Evolutionary conservation across 1,140 invertebrate species (phyloP).

Genomic region (Lineus longissimus): DNA sequence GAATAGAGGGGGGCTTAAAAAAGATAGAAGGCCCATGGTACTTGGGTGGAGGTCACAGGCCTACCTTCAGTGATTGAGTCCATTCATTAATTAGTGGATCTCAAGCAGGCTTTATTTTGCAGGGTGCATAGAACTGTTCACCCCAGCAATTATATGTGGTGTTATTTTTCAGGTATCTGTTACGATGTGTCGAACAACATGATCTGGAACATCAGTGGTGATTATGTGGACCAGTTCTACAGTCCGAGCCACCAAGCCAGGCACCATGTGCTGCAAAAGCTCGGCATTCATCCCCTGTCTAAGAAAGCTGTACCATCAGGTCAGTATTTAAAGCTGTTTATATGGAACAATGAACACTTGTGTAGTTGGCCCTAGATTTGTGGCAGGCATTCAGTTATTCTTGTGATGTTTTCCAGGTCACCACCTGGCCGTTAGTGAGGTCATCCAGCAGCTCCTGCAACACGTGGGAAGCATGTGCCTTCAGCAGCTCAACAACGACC

Average conservation of each 20-base stretch:
- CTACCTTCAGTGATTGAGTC: no score
- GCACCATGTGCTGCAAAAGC: slow-evolving; percentile 37
- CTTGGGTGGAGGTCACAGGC: no score
- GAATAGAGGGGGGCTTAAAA: no score
- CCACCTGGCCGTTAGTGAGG: slow-evolving; percentile 17
- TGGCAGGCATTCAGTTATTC: no score
- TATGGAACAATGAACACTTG: no score
- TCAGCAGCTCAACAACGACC: slow-evolving; percentile 39
- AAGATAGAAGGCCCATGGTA: no score
- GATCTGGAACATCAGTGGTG: slow-evolving; percentile 47
- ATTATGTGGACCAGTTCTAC: slow-evolving; percentile 51
- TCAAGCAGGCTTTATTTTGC: no score
- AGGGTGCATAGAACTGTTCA: no score
- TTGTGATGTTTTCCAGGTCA: slow-evolving; percentile 13
- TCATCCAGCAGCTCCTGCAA: slow-evolving; percentile 37
- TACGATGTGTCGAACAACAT: slow-evolving; percentile 50
- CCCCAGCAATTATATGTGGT: no score
- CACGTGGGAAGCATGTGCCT: slow-evolving; percentile 48
- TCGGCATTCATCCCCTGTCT: slow-evolving; percentile 22
- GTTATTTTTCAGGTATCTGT: slow-evolving; percentile 38
- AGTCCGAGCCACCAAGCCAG: slow-evolving; percentile 49
- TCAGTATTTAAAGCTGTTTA: neutral
- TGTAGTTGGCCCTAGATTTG: no score
- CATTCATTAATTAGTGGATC: no score
- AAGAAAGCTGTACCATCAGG: neutral